Evolutionary conservation across 2,113 vertebrate genomes (phyloP).

Genomic region (Urocitellus parryii): DNA sequence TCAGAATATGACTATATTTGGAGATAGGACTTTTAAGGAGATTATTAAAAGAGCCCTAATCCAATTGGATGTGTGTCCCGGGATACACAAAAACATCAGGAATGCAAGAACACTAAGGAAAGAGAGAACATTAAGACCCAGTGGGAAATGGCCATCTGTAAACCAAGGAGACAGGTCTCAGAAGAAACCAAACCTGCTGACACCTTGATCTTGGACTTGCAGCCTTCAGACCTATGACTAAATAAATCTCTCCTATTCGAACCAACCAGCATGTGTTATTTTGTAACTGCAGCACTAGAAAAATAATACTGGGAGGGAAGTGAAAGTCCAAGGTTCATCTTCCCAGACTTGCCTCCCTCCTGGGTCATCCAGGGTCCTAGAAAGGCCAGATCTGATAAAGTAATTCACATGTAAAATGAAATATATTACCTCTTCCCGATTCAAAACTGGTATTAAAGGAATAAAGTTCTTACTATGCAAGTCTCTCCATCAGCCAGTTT

Average conservation of each 20-base stretch:
- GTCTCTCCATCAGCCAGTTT: neutral
- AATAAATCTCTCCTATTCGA: neutral
- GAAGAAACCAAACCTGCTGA: neutral
- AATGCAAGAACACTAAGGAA: neutral
- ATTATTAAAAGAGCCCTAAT: neutral
- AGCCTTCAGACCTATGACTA: neutral
- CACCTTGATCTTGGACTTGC: neutral
- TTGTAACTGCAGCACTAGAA: neutral
- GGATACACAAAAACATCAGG: neutral
- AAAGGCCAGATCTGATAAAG: neutral
- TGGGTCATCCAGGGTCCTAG: neutral
- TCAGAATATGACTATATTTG: neutral
- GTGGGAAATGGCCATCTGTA: neutral
- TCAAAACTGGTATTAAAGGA: constrained; percentile 22
- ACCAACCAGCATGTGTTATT: neutral
- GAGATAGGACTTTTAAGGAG: neutral
- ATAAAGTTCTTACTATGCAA: neutral
- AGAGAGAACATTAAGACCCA: neutral
- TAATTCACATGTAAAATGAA: neutral
- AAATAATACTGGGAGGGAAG: neutral
- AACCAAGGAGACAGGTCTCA: neutral
- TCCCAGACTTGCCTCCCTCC: neutral
- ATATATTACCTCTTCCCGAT: neutral
- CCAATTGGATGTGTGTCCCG: neutral
- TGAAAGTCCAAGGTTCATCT: neutral